Conservation (phyloP, 1,140 invertebrate genomes). For the Tetramorium parvispinum region DNA sequence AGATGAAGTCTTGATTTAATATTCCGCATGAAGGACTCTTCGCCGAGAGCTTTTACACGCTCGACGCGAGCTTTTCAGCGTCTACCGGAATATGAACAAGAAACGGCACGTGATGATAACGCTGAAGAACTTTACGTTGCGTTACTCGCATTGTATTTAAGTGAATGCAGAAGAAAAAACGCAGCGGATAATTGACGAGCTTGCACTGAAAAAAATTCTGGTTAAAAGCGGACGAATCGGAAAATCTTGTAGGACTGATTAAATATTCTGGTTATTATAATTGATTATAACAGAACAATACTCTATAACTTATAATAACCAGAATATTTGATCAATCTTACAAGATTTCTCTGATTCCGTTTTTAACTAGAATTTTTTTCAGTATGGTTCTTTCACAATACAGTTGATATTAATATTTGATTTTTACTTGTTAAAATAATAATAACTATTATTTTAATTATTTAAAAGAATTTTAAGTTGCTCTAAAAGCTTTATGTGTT, state of each 20-base stretch:
- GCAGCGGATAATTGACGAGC: constrained; percentile 1
- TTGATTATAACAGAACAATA: no score
- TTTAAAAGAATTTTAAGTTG: neutral
- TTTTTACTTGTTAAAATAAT: neutral
- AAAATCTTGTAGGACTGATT: no score
- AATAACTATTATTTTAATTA: neutral
- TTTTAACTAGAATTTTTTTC: no score
- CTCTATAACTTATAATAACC: no score
- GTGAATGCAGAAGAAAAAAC: neutral
- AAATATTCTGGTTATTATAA: no score
- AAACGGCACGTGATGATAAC: constrained; percentile 60
- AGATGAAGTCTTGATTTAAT: constrained; percentile 66
- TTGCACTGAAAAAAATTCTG: neutral
- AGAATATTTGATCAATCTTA: no score
- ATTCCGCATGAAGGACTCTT: constrained; percentile 50
- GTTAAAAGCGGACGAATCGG: no score
- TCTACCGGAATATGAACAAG: constrained; percentile 62
- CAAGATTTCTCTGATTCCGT: no score
- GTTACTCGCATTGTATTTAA: constrained; percentile 44
- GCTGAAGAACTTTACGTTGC: constrained; percentile 55
- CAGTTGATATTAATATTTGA: neutral
- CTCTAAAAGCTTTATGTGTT: neutral
- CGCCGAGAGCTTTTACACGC: constrained; percentile 39
- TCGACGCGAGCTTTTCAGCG: constrained; percentile 42
- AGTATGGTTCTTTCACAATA: no score